Base-by-base conservation (phyloP, 2,113 vertebrate genomes). In the Casuarius casuarius region DNA sequence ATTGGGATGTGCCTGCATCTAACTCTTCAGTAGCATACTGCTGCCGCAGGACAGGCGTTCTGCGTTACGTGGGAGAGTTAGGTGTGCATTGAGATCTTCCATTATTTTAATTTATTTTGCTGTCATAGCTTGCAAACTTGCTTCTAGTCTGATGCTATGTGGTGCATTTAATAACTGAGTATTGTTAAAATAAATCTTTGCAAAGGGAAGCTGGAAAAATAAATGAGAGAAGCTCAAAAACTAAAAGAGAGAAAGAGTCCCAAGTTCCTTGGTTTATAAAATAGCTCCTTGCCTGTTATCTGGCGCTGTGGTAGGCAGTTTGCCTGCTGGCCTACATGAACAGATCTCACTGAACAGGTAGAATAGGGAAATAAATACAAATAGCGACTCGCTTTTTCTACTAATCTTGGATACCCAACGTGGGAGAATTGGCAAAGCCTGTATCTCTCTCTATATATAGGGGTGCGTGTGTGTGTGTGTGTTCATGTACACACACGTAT, bases 101-200 rank as follows among this genome's bases (percentile, higher is more conserved):
- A 66, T 68, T 94, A 38, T 92, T 95, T 91, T 97, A 93, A 96
- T 95, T 94, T 94, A 82, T 48, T 94, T 93, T 83, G n/a, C 92
- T 97, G 92, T 95, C 84, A 84, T 84, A 80, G 93, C 62, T 68
- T 84, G 73, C 86, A 91, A 75, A 81, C n/a, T 87, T 94, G 93
- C 92, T 86, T 95, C 77, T 81, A 58, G 29, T 91, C 35, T 89
- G 35, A 61, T 62, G 56, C 87, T 94, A 49, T 94, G 66, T 92
- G 77, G 29, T 86, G 56, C 56, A 71, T 96, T 97, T 95, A 95
- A 95, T 96, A 96, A 93, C 84, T 91, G 71, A 49, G 40, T 97
- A 90, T 90, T 96, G 75, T 94, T 93, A 80, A 93, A 95, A 87
- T 90, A 91, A 94, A 77, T 90, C 93, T 92, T 46, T 82, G 73